Evolutionary conservation across 2,888 invertebrate genomes (phyloP), one percentile per base, ranked within the genome.

Genomic region (Xylophagus ater): DNA sequence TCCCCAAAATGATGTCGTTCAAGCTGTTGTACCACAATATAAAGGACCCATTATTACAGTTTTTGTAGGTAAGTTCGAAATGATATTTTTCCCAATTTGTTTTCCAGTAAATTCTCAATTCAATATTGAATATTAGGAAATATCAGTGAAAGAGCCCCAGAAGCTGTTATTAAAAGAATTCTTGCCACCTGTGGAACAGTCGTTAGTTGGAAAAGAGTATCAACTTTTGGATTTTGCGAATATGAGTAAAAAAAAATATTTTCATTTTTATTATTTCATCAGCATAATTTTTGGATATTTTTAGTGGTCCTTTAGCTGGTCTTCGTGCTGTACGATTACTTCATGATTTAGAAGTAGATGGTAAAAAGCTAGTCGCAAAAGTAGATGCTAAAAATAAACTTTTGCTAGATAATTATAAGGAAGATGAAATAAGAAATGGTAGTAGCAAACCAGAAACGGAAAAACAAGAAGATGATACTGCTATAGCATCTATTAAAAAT

Each of bases 151-250:
- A 78, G 86, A 51, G 94, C 92, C 26, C 92, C 94, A 1, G 97
- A 98, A 65, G 76, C 83, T 8, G 87, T 99, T 83, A 82, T 98
- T 25, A 78, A 93, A 50, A 84, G 87, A 52, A 80, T 98, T 57
- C 70, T 98, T 37, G 79, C 82, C 57, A 81, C 90, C 38, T 97
- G 96, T 69, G 98, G 98, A 4, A 81, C 83, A 45, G 92, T 98
- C 34, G 72, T 89, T 10, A 87, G 84, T 53, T 99, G 98, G 98
- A 97, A 97, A 67, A 75, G 97, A 43, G 94, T 97, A 13, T 89
- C 92, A 60, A 90, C 89, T 2, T 97, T 97, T 67, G 97, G 97
- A 8, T 98, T 97, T 69, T 93, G 96, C 69, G 97, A 97, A 69
- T 90, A 89, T 65, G 89, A 87, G 49, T 69, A 67, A 53, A 58